Evolutionary conservation across 2,888 invertebrate genomes (phyloP), one percentile per base, ranked within the genome.

Genomic region (Eristalis pertinax): DNA sequence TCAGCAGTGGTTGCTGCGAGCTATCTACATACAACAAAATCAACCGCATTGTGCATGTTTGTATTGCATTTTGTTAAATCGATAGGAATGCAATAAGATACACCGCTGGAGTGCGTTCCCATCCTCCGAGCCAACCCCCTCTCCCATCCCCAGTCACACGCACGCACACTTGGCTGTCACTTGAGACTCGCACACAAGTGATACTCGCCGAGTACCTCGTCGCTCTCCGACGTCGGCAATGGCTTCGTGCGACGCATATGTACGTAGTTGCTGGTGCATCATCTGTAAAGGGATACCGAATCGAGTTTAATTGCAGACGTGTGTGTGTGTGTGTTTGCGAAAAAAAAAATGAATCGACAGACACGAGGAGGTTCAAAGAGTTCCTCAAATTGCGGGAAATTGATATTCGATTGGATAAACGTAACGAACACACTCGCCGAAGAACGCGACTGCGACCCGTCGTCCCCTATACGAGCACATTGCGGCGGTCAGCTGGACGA

Each of bases 41-140:
- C 81, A 74, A 75, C 64, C 60, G 50, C 81, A 73, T 35, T 64
- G 73, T 69, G 64, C 67, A 84, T 84, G 62, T 80, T 84, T 76
- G 73, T 68, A 65, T 56, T 69, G 81, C 76, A 67, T 82, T 82
- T 78, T 72, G 86, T 79, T 86, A 70, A 86, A 86, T 86, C 82
- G 82, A 86, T 86, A 82, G 82, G 72, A 78, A 82, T 82, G 82
- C 82, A 86, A 86, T 82, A 82, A 82, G 74, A 82, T 81, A 74
- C 80, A 86, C 77, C 56, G 70, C 43, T 62, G 65, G 85, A 81
- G 81, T 78, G 85, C 77, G 85, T 80, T 77, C 73, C 77, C 38
- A 38, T 13, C 38, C 38, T 38, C 38, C 38, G 38, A 38, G 13
- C 38, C 8, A 3, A 4, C 5, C n/a, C 5, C 41, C 35, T 5